These are phyloP conservation scores for Zootermopsis nevadensis DNA, from an alignment of 2,888 invertebrate species.

Conservation along the genomic window DNA sequence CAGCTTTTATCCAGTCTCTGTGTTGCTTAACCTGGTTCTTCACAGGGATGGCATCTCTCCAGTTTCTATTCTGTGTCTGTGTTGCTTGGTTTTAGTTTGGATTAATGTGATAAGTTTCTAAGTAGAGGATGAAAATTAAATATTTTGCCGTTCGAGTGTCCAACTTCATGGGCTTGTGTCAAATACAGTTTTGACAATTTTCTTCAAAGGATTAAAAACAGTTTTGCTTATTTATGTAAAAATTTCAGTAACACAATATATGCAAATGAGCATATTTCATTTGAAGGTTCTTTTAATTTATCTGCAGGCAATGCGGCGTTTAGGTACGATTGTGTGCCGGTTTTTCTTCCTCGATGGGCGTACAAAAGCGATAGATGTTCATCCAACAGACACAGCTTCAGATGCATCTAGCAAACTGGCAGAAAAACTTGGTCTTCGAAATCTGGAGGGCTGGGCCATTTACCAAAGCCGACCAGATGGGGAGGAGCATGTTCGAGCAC, in stretches of 20 bases:
- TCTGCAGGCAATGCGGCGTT: slow-evolving; percentile 83
- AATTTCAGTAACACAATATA: background rate
- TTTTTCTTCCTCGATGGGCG: slow-evolving; percentile 96
- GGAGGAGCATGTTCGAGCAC: slow-evolving; percentile 90
- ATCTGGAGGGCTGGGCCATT: slow-evolving; percentile 94
- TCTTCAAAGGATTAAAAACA: no score
- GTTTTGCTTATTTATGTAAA: background rate
- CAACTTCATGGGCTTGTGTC: no score
- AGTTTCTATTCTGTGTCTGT: no score
- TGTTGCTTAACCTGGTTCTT: no score
- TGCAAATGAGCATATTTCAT: background rate
- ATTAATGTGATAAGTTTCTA: no score
- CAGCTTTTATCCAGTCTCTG: no score
- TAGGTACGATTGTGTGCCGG: slow-evolving; percentile 92
- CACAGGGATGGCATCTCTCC: no score
- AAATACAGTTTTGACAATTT: no score
- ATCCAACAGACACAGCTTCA: slow-evolving; percentile 92
- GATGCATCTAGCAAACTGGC: slow-evolving; percentile 91
- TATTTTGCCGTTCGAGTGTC: no score
- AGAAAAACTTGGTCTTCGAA: slow-evolving; percentile 85
- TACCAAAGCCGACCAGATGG: slow-evolving; percentile 88
- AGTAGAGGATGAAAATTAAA: no score
- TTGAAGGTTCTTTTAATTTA: background rate
- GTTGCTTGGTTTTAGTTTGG: no score
- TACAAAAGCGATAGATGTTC: slow-evolving; percentile 94